Evolutionary conservation across 2,113 vertebrate genomes (phyloP).

Genomic region (Melanocharis versteri): DNA sequence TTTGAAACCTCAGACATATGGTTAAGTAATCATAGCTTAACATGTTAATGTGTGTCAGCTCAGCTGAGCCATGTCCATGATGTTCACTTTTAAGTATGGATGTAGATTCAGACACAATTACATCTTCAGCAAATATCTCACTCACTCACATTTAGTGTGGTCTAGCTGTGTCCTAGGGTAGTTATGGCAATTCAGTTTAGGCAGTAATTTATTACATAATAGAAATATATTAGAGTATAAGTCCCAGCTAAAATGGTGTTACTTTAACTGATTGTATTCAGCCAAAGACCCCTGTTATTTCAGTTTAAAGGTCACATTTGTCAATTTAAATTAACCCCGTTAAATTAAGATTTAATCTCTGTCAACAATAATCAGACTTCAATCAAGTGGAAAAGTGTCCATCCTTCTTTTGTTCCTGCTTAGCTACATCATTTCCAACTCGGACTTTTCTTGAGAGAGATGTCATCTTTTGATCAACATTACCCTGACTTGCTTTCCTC

Average conservation of each 20-base stretch:
- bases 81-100: neutral
- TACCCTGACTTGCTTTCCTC: neutral
- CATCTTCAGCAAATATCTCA: neutral
- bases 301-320: slow-evolving; percentile 23
- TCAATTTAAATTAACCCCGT: slow-evolving; percentile 40
- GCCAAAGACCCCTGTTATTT: neutral
- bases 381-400: neutral
- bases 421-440: neutral
- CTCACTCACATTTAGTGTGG: neutral
- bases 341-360: slow-evolving; percentile 20
- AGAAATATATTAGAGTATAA: neutral
- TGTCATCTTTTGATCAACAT: neutral
- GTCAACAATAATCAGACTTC: slow-evolving; percentile 19
- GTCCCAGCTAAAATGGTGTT: neutral
- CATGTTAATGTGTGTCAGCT: neutral
- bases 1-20: neutral
- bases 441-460: neutral
- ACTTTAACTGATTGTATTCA: neutral
- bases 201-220: neutral
- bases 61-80: neutral
- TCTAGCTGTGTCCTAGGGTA: neutral
- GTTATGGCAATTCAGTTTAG: neutral
- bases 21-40: neutral
- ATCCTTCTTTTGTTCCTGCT: neutral
- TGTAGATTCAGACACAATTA: neutral